A percentile compares a stretch with the other conserved stretches of the same genome.
Evolutionary conservation across 2,113 vertebrate species (phyloP).

Genomic region (Urocolius indicus): DNA sequence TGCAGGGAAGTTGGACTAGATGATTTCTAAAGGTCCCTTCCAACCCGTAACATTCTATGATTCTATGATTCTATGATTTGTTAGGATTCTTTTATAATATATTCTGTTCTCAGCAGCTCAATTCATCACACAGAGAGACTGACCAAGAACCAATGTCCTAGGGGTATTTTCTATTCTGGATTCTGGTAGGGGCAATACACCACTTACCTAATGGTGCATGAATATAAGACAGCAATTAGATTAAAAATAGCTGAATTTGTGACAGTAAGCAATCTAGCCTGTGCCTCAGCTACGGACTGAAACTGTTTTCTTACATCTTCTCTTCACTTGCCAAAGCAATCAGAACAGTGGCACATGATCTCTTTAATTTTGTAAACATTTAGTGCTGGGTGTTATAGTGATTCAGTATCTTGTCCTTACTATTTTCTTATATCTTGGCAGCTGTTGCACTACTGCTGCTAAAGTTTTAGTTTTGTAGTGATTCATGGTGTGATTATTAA

Average conservation of each 20-base stretch:
- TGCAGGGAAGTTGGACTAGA: too few relatives aligned
- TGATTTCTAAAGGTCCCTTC: too few relatives aligned
- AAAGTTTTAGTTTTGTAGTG: slow-evolving; percentile 18
- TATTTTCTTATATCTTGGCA: neutral
- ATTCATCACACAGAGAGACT: neutral
- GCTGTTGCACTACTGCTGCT: neutral
- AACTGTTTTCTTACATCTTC: slow-evolving; percentile 1
- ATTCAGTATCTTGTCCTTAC: neutral
- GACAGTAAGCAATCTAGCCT: neutral
- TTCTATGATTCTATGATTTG: too few relatives aligned
- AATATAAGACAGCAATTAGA: neutral
- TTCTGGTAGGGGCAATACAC: neutral
- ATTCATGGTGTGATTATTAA: slow-evolving; percentile 37
- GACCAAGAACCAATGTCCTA: neutral
- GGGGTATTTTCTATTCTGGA: neutral
- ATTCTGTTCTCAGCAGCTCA: neutral
- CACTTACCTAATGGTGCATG: neutral
- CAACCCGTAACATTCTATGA: too few relatives aligned
- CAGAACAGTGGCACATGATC: neutral
- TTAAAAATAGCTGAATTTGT: slow-evolving; percentile 42
- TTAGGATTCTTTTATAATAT: neutral
- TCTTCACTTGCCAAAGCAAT: neutral
- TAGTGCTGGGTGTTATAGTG: neutral
- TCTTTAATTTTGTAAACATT: slow-evolving; percentile 20
- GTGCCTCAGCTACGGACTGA: neutral